Base-by-base conservation (phyloP, 2,113 vertebrate genomes). In the Hippocampus comes region DNA sequence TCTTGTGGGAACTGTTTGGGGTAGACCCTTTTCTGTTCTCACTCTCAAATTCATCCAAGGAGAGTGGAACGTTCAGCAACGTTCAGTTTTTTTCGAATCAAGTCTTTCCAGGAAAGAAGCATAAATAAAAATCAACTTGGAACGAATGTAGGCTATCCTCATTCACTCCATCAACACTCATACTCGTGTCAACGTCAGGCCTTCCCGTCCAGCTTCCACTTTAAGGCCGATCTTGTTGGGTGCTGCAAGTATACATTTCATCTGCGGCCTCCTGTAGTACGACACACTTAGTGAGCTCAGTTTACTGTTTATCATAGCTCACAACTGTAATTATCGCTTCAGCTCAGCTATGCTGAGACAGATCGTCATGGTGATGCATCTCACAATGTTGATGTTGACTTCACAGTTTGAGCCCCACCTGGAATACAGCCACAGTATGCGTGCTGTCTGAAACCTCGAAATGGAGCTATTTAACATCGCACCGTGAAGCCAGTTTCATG, bases 131-230 rank as follows among this genome's bases (percentile, higher is more conserved):
- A 46, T 46, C 12, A 14, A 15, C 34, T 6, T 38, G 34, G 5
- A 38, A 38, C 0, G 5, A 38, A 38, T 38, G 34, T 38, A 38
- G 0, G 5, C 73, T 89, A 85, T 89, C 86, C 79, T 84, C 84
- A 82, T 76, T 72, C 56, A 71, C 73, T 89, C 87, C n/a, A 46
- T 89, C 87, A 88, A 85, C 85, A 83, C 85, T 11, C 53, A 55
- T 72, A 7, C 84, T 75, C 78, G 65, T 75, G 79, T 80, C 80
- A 82, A 73, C 48, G 23, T 70, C 76, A 76, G 78, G 75, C 76
- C 86, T 77, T n/a, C 53, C n/a, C 5, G 25, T 59, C 25, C 23
- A 59, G 56, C 5, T 59, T 90, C 86, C 87, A 89, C 85, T 82
- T 89, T 84, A 81, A 82, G 81, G 27, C 43, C 65, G 63, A 4